phyloP scores from a whole-genome alignment of 2,113 vertebrate genomes.

The Pelvicachromis taeniatus region DNA sequence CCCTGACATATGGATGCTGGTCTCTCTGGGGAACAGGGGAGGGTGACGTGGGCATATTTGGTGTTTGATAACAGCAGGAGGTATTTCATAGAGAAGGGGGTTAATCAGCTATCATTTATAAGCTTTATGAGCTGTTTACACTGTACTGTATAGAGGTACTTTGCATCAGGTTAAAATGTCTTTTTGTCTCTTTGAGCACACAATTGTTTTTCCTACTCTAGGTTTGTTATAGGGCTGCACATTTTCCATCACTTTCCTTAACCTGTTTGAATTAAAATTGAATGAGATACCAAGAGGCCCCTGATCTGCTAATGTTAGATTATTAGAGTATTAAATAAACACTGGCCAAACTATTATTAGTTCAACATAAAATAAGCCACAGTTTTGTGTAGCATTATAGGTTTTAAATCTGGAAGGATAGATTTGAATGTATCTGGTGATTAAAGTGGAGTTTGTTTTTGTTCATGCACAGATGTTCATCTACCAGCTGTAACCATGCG shows the following conservation, averaged over 20 bases:
- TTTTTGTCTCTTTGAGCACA: not conserved
- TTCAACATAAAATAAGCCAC: not conserved
- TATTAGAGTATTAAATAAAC: not conserved
- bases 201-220: not conserved
- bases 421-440: not conserved
- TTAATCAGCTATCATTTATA: conserved; percentile 18
- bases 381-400: not conserved
- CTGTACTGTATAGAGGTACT: not conserved
- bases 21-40: not conserved
- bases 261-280: not conserved
- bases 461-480: conserved; percentile 3
- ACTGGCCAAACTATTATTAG: not conserved
- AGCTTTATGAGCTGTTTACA: not conserved
- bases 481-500: not conserved
- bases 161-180: not conserved
- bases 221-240: not conserved
- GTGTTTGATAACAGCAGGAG: conserved; percentile 44
- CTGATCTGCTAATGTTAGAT: not conserved
- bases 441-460: not conserved
- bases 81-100: conserved; percentile 11
- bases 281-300: not conserved
- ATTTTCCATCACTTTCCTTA: not conserved
- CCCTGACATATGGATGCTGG: conserved; percentile 45
- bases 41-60: conserved; percentile 6
- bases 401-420: not conserved